Evolutionary conservation across 2,113 vertebrate species (phyloP), one percentile per base, ranked within the genome.

Genomic region (Pedionomus torquatus): DNA sequence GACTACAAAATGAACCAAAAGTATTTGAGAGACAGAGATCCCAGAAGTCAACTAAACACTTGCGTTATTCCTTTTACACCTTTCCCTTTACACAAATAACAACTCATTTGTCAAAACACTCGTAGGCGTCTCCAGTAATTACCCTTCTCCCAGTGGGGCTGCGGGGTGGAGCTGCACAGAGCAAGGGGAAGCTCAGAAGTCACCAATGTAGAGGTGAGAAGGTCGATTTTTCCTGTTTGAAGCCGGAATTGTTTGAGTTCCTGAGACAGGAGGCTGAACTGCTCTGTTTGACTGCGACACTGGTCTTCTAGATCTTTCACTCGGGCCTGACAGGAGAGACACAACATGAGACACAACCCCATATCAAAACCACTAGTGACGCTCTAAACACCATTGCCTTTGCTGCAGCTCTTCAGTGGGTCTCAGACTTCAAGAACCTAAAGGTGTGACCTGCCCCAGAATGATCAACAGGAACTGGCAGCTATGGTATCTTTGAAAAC

Each of bases 301-400:
- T 99, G 99, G 10, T 99, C 99, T 95, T 99, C 99, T 80, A 99
- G 98, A 63, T 99, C 99, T 64, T 98, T 98, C 58, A 99, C 99
- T 83, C 99, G 99, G 35, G 99, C 98, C 99, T 99, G 91, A 13
- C 79, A 70, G 74, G 91, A 92, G 54, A 90, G 30, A 93, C n/a
- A 77, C 8, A 55, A 58, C 8, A 20, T 92, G n/a, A 94, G 80
- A 25, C 55, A 69, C 54, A 91, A 87, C 76, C 5, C 10, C 17
- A 1, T 4, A 43, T 0, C 5, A 6, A 75, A 89, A 15, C 10
- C 76, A 60, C 12, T 13, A 61, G 7, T 3, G 37, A 64, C 21
- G 39, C 15, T 79, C 44, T 69, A 65, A 76, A 54, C 6, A 82
- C 28, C 17, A 49, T 31, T 71, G 19, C 7, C 35, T 81, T 71